A percentile compares a stretch with the other conserved stretches of the same genome.
phyloP scores from a whole-genome alignment of 2,113 vertebrate genomes.

The Philantomba maxwellii region DNA sequence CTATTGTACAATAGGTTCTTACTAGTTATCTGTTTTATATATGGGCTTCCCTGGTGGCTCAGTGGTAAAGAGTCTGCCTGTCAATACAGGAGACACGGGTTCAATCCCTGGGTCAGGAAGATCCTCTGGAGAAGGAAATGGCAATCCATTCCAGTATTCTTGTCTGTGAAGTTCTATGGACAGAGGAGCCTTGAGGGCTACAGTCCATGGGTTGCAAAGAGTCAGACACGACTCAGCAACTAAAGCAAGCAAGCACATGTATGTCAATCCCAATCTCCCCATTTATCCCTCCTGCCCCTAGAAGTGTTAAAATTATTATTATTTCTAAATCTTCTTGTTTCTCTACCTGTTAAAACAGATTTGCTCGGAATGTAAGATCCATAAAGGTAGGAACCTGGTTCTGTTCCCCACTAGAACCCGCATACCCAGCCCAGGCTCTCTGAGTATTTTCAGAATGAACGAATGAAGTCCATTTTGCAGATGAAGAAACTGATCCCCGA shows the following conservation, averaged over 20 bases:
- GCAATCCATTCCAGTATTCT: neutral
- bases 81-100: neutral
- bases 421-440: neutral
- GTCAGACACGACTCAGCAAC: neutral
- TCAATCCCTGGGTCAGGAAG: neutral
- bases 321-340: neutral
- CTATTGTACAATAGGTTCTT: neutral
- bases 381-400: neutral
- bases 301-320: neutral
- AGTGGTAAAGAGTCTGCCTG: neutral
- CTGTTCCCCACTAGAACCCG: neutral
- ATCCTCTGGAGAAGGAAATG: neutral
- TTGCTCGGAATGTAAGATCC: neutral
- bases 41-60: neutral
- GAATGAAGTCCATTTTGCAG: neutral
- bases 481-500: neutral
- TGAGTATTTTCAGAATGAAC: neutral
- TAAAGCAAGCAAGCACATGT: neutral
- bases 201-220: neutral
- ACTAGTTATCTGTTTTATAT: neutral
- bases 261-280: neutral
- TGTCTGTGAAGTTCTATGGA: neutral
- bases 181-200: neutral
- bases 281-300: neutral
- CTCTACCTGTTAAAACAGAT: neutral